Evolutionary conservation across 1,140 invertebrate genomes (phyloP).

Genomic region (Archegozetes longisetosus): DNA sequence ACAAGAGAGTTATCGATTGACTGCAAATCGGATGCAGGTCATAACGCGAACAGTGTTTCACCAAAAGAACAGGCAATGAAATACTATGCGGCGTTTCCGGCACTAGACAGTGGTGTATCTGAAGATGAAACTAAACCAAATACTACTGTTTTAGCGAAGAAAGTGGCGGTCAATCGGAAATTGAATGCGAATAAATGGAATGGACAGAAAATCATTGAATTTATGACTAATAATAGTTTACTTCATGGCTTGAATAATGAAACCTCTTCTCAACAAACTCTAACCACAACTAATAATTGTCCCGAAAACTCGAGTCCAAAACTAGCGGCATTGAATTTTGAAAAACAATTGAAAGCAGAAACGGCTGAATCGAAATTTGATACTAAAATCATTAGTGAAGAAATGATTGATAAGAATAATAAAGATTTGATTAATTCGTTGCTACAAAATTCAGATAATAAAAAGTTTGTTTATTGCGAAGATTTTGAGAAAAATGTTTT

Average conservation of each 20-base stretch:
- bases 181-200: background rate
- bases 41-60: too few relatives aligned
- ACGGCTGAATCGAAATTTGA: too few relatives aligned
- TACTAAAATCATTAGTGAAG: too few relatives aligned
- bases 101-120: slow-evolving; percentile 14
- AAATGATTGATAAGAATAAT: too few relatives aligned
- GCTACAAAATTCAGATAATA: background rate
- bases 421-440: too few relatives aligned
- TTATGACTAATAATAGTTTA: background rate
- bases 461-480: background rate
- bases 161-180: background rate
- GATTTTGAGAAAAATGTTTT: background rate
- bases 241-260: background rate
- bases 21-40: too few relatives aligned
- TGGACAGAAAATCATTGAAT: background rate
- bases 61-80: slow-evolving; percentile 1
- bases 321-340: too few relatives aligned
- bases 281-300: background rate
- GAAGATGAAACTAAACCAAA: too few relatives aligned
- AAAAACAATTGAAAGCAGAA: too few relatives aligned
- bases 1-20: too few relatives aligned
- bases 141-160: background rate
- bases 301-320: too few relatives aligned
- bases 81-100: slow-evolving; percentile 24
- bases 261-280: background rate